These are phyloP conservation scores for Heterotis niloticus DNA, from an alignment of 2,113 vertebrate species.

Conservation along the genomic window DNA sequence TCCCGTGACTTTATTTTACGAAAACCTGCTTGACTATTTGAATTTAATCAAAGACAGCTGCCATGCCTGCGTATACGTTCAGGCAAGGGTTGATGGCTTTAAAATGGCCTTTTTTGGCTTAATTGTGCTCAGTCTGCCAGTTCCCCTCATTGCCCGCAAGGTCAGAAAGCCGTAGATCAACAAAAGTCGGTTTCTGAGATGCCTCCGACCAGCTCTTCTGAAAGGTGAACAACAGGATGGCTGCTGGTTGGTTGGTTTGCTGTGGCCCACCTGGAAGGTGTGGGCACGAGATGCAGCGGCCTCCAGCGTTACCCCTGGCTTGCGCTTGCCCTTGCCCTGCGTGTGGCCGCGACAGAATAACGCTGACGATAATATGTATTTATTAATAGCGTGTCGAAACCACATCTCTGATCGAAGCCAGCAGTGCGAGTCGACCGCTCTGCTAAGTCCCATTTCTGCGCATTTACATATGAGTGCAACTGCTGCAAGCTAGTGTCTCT, in stretches of 20 bases:
- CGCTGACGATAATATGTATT: background rate
- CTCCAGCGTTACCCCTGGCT: background rate
- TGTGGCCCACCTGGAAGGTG: background rate
- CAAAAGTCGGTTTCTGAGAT: no score
- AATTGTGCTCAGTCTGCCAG: background rate
- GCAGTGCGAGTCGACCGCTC: background rate
- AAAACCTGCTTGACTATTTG: slow-evolving; percentile 7
- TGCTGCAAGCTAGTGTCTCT: no score
- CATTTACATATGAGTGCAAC: background rate
- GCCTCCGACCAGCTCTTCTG: background rate
- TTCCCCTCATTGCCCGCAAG: slow-evolving; percentile 12
- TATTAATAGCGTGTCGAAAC: background rate
- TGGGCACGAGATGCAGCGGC: background rate
- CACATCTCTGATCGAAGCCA: background rate
- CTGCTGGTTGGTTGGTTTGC: slow-evolving; percentile 2
- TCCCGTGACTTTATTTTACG: slow-evolving; percentile 5
- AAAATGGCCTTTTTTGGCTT: slow-evolving; percentile 13
- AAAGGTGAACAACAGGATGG: slow-evolving; percentile 5
- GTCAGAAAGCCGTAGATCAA: background rate
- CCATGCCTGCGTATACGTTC: background rate
- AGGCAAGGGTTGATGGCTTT: background rate
- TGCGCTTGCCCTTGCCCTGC: no score
- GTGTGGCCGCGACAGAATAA: background rate
- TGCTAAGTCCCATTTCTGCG: background rate
- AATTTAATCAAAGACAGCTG: slow-evolving; percentile 17